Evolutionary conservation across 2,797 vertebrate species (phyloP), one percentile per base, ranked within the genome.

Genomic region (Merluccius polli): DNA sequence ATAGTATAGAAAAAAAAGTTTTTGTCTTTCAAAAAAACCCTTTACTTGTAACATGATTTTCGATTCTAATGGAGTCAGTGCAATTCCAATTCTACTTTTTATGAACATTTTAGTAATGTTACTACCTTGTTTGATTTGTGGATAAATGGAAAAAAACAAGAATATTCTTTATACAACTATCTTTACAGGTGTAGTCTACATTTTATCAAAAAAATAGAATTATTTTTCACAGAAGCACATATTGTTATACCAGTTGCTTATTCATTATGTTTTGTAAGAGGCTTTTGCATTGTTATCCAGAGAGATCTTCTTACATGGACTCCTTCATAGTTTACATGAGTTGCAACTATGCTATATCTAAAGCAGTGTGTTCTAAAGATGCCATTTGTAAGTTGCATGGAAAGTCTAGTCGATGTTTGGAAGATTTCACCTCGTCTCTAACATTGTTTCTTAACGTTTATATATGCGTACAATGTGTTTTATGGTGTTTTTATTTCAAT

Each of bases 191-290:
- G 93, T 96, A 90, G 84, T 77, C 80, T 79, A 95, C 94, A 94
- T 96, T 97, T 98, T 96, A 95, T 96, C 94, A 95, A 92, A 94
- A 92, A 94, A 93, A 95, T 95, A 96, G 94, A 93, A 97, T 95
- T 98, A 97, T 99, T 98, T 98, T 98, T 98, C 95, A 96, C 94
- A 95, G 85, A 95, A 93, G 94, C 92, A 95, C 95, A 95, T 95
- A 93, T 94, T 95, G 91, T 94, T 94, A 89, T 93, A 93, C 93
- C 87, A 87, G 90, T 95, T 92, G 91, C 90, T 92, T 94, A 88
- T 94, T 88, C 81, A 93, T 93, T 83, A 83, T 76, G 38, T 88
- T 95, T 95, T 96, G 91, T 94, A 94, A 94, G 94, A 95, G 91
- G 92, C 91, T 92, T 95, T 95, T 93, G 87, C 86, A 91, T 92